Base-by-base conservation (phyloP, 2,797 vertebrate genomes). In the Falco berigora region DNA sequence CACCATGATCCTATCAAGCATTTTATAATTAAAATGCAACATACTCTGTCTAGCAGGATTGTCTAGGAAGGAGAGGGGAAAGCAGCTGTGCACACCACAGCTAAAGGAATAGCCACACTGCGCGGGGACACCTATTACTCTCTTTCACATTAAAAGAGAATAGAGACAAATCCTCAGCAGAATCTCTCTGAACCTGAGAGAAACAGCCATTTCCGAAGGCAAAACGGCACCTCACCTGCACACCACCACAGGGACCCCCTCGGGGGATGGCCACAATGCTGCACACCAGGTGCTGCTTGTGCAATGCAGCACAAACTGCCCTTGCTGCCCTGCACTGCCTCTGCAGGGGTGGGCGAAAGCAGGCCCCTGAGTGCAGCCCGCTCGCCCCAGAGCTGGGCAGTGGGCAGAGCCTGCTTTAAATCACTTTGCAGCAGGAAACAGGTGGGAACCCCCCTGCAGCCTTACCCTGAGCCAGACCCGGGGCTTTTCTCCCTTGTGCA, bases 191-290 rank as follows among this genome's bases (percentile, higher is more conserved):
- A 90, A 79, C 61, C 87, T 38, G 64, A 79, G 87, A 69, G 71
- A 86, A 87, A 55, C 13, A n/a, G 50, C 3, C 0, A 42, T 34
- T 81, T 47, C 80, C 55, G 47, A 36, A 69, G 63, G 62, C 53
- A 58, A 34, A 36, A 2, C 0, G 2, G 30, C 20, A 4, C 71
- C 62, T 84, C 49, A 7, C 1, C 5, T 14, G 50, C 13, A 9
- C 2, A 4, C 9, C n/a, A 5, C 23, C 30, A 5, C 7, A 1
- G 0, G 40, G 42, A 32, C 38, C 38, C 38, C 6, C 2, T n/a
- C n/a, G n/a, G n/a, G n/a, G 4, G 40, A 30, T 11, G 17, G 30
- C 69, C 4, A 5, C 2, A 0, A 15, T 0, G 9, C 67, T 14
- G 86, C 62, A 28, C 28, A 40, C 21, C 67, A 2, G 5, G 28